A percentile compares a stretch with the other conserved stretches of the same genome.
Conservation (phyloP, 2,888 invertebrate genomes). For the Dryobota labecula region DNA sequence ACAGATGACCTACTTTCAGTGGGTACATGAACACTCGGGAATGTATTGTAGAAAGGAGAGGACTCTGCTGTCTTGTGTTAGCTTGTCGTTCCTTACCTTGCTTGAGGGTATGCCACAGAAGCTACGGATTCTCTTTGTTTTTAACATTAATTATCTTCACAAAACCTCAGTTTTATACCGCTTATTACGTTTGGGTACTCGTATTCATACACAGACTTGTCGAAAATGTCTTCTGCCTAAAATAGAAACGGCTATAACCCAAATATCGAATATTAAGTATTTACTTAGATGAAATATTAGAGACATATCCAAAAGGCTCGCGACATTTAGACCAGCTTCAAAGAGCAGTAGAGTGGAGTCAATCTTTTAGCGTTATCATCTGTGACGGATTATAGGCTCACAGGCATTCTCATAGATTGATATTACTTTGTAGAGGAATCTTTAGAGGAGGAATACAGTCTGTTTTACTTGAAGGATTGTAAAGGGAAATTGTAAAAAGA, state of each 20-base stretch:
- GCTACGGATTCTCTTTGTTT: background rate
- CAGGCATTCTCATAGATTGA: slow-evolving; percentile 20
- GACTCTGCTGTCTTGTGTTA: background rate
- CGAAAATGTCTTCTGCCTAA: background rate
- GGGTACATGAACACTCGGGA: slow-evolving; percentile 45
- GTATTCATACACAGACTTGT: background rate
- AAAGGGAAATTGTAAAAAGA: slow-evolving; percentile 13
- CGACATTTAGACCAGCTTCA: slow-evolving; percentile 34
- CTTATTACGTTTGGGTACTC: background rate
- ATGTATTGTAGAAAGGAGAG: background rate
- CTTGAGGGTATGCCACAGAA: background rate
- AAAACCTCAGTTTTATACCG: background rate
- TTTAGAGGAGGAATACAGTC: background rate
- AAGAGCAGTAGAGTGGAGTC: slow-evolving; percentile 28
- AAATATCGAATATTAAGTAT: slow-evolving; percentile 7
- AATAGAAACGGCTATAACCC: slow-evolving; percentile 10
- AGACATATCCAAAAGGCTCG: slow-evolving; percentile 22
- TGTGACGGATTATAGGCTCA: slow-evolving; percentile 38
- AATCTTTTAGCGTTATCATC: slow-evolving; percentile 57
- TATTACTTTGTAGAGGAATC: slow-evolving; percentile 37
- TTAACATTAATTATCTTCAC: background rate
- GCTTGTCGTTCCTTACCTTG: slow-evolving; percentile 1
- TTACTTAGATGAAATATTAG: slow-evolving; percentile 41
- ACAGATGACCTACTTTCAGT: slow-evolving; percentile 67
- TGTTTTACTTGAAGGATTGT: slow-evolving; percentile 15